Percentiles rank a stretch among this genome's conserved stretches.
Evolutionary conservation across 2,113 vertebrate genomes (phyloP).

Genomic region (Ibidorhyncha struthersii): DNA sequence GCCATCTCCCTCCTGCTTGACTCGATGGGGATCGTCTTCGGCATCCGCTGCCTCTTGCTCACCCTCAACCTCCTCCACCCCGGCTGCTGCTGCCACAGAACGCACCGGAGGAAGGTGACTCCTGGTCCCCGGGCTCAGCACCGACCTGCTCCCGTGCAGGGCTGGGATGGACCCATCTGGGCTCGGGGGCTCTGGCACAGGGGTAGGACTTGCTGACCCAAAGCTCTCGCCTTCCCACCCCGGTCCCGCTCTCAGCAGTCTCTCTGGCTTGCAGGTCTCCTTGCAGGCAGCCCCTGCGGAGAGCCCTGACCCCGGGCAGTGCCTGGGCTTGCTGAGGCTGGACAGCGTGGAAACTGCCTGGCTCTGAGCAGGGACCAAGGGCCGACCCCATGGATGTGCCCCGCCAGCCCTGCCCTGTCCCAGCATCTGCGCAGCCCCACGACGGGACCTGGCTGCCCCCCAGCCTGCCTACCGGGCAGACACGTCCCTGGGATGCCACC

Average conservation of each 20-base stretch:
- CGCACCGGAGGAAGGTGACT: constrained; percentile 44
- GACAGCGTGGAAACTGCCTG: background rate
- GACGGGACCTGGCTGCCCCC: rapidly evolving
- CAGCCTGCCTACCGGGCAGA: rapidly evolving
- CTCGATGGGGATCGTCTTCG: constrained; percentile 76
- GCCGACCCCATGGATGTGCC: background rate
- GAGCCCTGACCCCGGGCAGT: background rate
- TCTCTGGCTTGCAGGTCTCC: constrained; percentile 16
- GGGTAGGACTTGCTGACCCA: rapidly evolving
- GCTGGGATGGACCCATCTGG: background rate
- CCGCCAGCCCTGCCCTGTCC: rapidly evolving
- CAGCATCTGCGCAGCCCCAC: background rate
- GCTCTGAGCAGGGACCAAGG: constrained; percentile 22
- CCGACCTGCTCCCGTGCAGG: rapidly evolving
- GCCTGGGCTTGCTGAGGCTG: constrained; percentile 39
- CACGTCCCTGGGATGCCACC: rapidly evolving
- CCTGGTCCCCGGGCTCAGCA: background rate
- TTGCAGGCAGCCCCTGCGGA: background rate
- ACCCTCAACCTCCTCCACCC: constrained; percentile 72
- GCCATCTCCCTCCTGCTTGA: constrained; percentile 80
- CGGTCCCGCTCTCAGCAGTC: rapidly evolving
- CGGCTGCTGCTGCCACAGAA: constrained; percentile 53
- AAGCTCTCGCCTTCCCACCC: background rate
- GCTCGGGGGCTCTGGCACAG: rapidly evolving
- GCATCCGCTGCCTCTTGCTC: constrained; percentile 74